A percentile compares a stretch with the other conserved stretches of the same genome.
Conservation (phyloP, 2,888 invertebrate species). For the Pterobdella sp. region DNA sequence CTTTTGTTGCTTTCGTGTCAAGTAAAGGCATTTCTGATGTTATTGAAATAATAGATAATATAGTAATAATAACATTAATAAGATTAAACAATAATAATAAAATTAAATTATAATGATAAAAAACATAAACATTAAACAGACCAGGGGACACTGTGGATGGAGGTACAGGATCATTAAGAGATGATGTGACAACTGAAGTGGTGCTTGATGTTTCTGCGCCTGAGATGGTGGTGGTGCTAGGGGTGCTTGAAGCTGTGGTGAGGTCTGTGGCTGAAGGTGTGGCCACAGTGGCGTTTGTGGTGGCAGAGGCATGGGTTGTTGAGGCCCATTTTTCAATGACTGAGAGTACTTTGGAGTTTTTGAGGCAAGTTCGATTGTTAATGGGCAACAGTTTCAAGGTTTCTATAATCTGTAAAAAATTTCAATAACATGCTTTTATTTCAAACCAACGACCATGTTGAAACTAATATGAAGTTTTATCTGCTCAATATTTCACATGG, state of each 20-base stretch:
- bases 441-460: no score
- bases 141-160: neutral
- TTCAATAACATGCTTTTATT: no score
- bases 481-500: no score
- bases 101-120: no score
- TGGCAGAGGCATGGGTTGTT: neutral
- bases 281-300: neutral
- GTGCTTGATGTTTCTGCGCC: neutral
- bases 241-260: neutral
- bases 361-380: constrained; percentile 81
- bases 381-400: constrained; percentile 79
- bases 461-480: no score
- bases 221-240: neutral
- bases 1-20: no score
- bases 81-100: no score
- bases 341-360: constrained; percentile 78
- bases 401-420: constrained; percentile 67
- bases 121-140: neutral
- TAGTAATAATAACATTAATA: no score
- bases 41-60: no score
- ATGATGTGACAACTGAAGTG: neutral
- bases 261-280: neutral
- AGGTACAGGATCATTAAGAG: constrained; percentile 14
- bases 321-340: constrained; percentile 75
- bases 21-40: no score